phyloP scores from a whole-genome alignment of 2,888 invertebrate species.

The Drosophila gaucha region DNA sequence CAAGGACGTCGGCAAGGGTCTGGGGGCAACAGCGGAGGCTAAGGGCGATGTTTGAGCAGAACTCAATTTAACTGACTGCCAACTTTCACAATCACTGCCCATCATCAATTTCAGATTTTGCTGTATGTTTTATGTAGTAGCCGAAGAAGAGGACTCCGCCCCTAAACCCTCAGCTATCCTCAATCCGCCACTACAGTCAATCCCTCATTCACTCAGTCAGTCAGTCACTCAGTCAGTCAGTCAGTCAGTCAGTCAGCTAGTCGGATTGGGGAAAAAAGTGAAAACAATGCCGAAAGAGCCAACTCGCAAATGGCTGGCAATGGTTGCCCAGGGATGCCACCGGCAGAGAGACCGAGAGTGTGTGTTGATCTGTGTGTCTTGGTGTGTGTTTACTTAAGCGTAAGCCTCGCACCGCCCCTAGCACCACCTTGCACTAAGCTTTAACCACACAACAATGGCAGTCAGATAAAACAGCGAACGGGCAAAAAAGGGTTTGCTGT shows the following conservation, averaged over 20 bases:
- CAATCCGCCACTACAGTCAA: constrained; percentile 7
- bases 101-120: constrained; percentile 81
- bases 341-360: constrained; percentile 31
- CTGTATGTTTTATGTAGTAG: constrained; percentile 78
- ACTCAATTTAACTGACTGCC: constrained; percentile 79
- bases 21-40: not conserved
- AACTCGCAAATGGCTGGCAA: constrained; percentile 64
- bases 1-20: constrained; percentile 14
- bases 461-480: constrained; percentile 41
- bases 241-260: constrained; percentile 19
- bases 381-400: constrained; percentile 77
- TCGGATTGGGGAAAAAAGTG: constrained; percentile 60
- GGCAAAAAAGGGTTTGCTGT: constrained; percentile 56
- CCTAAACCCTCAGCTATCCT: constrained; percentile 15
- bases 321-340: constrained; percentile 61
- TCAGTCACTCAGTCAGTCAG: constrained; percentile 32
- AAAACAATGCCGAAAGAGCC: constrained; percentile 68
- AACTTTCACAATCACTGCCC: constrained; percentile 80
- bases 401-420: constrained; percentile 55
- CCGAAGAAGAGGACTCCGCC: constrained; percentile 31
- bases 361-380: constrained; percentile 40
- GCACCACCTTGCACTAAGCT: constrained; percentile 48
- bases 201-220: constrained; percentile 9
- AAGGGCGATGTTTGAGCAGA: constrained; percentile 53
- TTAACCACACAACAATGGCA: constrained; percentile 62